A percentile compares a stretch with the other conserved stretches of the same genome.
Conservation (phyloP, 1,140 invertebrate genomes). For the Megalopta genalis region DNA sequence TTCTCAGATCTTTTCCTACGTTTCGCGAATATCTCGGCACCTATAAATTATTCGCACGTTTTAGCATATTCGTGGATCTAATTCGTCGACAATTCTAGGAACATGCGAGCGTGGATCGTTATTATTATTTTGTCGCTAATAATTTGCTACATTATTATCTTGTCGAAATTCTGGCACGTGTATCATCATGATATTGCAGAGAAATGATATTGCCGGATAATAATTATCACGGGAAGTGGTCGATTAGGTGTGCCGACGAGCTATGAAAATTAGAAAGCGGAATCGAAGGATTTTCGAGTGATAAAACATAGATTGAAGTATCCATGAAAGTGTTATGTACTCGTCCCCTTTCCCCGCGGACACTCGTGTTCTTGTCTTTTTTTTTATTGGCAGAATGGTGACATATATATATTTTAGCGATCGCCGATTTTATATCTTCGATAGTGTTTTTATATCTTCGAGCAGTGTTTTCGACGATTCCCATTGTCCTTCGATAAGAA, state of each 20-base stretch:
- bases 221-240: no score
- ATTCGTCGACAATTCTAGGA: neutral
- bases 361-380: no score
- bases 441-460: no score
- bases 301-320: neutral
- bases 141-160: no score
- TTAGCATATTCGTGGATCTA: neutral
- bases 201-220: no score
- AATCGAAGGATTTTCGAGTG: neutral
- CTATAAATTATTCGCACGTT: conserved; percentile 73
- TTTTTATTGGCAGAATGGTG: neutral
- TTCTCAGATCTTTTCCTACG: conserved; percentile 91
- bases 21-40: conserved; percentile 93
- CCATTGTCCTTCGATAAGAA: neutral
- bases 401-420: neutral
- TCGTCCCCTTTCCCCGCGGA: no score
- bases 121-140: no score
- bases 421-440: neutral
- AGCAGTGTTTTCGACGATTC: no score
- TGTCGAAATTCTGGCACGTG: no score
- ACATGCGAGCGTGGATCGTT: no score
- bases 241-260: neutral
- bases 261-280: neutral
- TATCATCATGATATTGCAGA: no score
- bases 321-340: neutral